Conservation (phyloP, 2,113 vertebrate genomes). For the Thunnus maccoyii region DNA sequence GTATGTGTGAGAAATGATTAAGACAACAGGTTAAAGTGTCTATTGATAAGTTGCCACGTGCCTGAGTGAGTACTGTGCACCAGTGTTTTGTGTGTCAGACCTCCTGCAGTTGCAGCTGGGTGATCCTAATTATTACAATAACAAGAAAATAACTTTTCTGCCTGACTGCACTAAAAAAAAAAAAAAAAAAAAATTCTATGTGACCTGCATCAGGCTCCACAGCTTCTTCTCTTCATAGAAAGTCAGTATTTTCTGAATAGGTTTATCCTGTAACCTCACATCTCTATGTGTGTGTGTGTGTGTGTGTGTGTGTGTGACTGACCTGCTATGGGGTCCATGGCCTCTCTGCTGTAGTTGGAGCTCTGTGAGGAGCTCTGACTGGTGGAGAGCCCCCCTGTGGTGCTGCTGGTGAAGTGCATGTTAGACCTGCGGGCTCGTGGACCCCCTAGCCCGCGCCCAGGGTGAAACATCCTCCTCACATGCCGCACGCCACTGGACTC, state of each 20-base stretch:
- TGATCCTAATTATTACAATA: background rate
- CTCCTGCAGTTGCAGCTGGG: conserved; percentile 8
- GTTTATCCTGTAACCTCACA: background rate
- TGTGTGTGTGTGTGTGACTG: conserved; percentile 58
- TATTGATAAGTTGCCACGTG: background rate
- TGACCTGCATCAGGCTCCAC: conserved; percentile 4
- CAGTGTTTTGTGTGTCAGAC: background rate
- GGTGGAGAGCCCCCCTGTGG: conserved; percentile 93
- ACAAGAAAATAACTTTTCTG: conserved; percentile 8
- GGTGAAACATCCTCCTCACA: conserved; percentile 99
- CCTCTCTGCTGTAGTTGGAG: conserved; percentile 99
- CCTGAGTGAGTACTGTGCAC: background rate
- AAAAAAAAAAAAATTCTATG: too few species aligned
- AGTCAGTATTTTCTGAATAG: background rate
- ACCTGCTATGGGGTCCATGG: conserved; percentile 99
- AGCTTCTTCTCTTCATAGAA: background rate
- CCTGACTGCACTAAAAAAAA: background rate
- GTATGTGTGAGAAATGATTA: background rate
- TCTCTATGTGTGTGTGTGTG: background rate
- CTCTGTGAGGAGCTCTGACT: conserved; percentile 93
- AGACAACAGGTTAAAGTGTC: background rate
- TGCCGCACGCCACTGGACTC: conserved; percentile 99
- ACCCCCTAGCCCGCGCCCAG: conserved; percentile 95
- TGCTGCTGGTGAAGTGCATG: conserved; percentile 99
- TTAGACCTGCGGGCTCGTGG: conserved; percentile 97